A percentile compares a stretch with the other conserved stretches of the same genome.
These are phyloP conservation scores for Smutsia gigantea DNA, from an alignment of 2,797 vertebrate species.

Conservation along the genomic window DNA sequence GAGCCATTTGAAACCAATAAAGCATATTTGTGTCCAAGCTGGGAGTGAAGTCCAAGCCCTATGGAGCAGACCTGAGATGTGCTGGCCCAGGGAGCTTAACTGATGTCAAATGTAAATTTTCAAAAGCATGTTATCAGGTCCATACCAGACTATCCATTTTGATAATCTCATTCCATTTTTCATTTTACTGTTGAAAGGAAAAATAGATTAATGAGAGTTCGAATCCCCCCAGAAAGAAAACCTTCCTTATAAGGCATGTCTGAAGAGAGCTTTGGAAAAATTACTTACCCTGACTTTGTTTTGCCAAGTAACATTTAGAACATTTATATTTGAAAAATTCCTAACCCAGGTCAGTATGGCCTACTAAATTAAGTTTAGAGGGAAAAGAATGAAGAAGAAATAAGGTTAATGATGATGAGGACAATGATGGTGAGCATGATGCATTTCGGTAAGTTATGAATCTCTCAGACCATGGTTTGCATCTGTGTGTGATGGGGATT, in stretches of 20 bases:
- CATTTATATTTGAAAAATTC: conserved; percentile 84
- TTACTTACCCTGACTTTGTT: conserved; percentile 78
- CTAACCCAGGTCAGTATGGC: conserved; percentile 79
- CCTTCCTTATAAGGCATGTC: conserved; percentile 83
- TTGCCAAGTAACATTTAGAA: conserved; percentile 83
- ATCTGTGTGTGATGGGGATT: not conserved
- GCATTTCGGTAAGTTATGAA: not conserved
- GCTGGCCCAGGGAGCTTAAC: conserved; percentile 79
- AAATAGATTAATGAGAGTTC: conserved; percentile 85
- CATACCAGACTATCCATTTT: conserved; percentile 84
- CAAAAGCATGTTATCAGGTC: conserved; percentile 82
- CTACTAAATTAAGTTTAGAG: conserved; percentile 81
- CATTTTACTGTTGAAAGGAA: conserved; percentile 85
- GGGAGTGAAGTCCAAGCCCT: conserved; percentile 63
- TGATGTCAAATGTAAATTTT: conserved; percentile 86
- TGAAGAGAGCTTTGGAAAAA: conserved; percentile 80
- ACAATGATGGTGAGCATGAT: not conserved
- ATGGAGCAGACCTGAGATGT: conserved; percentile 73
- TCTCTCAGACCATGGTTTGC: not conserved
- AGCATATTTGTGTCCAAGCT: conserved; percentile 71
- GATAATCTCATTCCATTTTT: conserved; percentile 87
- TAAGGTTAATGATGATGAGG: not conserved
- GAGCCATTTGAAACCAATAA: conserved; percentile 74
- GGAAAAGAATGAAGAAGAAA: conserved; percentile 48
- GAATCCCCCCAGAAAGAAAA: conserved; percentile 82